Evolutionary conservation across 1,140 invertebrate genomes (phyloP).

Genomic region (Probaryconus sp.): DNA sequence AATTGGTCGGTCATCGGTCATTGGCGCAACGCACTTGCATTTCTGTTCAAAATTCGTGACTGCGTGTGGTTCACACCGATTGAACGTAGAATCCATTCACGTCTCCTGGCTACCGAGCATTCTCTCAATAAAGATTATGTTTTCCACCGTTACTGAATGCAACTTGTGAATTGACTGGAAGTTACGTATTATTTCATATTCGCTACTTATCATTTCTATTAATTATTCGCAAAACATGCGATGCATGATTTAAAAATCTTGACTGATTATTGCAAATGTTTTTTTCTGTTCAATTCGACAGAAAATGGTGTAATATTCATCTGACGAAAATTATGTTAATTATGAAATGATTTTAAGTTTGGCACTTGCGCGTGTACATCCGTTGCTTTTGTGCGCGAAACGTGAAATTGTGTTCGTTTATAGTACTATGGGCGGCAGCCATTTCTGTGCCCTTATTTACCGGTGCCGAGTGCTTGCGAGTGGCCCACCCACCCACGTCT

Average conservation of each 20-base stretch:
- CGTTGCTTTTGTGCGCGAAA: slow-evolving; percentile 23
- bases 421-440: slow-evolving; percentile 43
- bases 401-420: slow-evolving; percentile 45
- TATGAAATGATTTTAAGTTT: slow-evolving; percentile 34
- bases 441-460: slow-evolving; percentile 59
- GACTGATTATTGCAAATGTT: too few species aligned
- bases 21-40: slow-evolving; percentile 51
- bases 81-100: slow-evolving; percentile 49
- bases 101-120: slow-evolving; percentile 12
- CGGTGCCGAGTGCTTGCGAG: slow-evolving; percentile 22
- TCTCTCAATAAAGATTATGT: slow-evolving; percentile 56
- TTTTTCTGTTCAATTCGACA: too few species aligned
- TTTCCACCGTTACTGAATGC: slow-evolving; percentile 47
- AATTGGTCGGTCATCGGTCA: slow-evolving; percentile 64
- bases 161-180: slow-evolving; percentile 39
- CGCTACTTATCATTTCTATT: too few species aligned
- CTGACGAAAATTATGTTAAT: slow-evolving; percentile 44
- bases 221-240: too few species aligned
- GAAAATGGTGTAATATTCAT: slow-evolving; percentile 23
- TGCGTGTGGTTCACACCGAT: slow-evolving; percentile 50
- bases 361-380: neutral
- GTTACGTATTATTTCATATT: slow-evolving; percentile 9
- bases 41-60: slow-evolving; percentile 48
- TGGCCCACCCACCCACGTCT: slow-evolving; percentile 23
- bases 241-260: too few species aligned